Conservation (phyloP, 2,113 vertebrate genomes). For the Nibea coibor region DNA sequence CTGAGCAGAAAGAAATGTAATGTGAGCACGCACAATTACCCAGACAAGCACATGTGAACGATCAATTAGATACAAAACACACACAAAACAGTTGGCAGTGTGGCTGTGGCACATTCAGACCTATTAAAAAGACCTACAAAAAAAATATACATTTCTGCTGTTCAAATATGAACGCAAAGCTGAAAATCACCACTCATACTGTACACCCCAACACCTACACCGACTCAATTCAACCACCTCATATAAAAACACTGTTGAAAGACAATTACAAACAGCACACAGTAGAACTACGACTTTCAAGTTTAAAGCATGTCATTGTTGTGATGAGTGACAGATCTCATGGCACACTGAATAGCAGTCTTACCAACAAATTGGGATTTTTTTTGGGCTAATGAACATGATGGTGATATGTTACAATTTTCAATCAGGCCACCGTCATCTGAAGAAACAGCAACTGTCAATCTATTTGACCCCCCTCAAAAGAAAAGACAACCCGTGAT, state of each 20-base stretch:
- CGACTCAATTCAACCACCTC: neutral
- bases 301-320: too few species aligned
- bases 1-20: neutral
- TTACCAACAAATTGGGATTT: too few species aligned
- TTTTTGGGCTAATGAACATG: too few species aligned
- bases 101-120: neutral
- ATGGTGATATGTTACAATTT: too few species aligned
- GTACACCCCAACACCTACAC: neutral
- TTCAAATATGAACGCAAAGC: neutral
- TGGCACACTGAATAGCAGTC: too few species aligned
- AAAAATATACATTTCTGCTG: neutral
- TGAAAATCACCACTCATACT: neutral
- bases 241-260: neutral
- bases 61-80: slow-evolving; percentile 5
- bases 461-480: too few species aligned
- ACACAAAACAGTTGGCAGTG: neutral
- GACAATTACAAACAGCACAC: neutral
- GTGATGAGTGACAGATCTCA: neutral
- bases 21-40: slow-evolving; percentile 3
- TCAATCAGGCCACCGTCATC: too few species aligned
- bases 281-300: neutral
- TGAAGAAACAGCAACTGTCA: too few species aligned
- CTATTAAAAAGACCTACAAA: neutral
- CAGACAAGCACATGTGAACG: neutral
- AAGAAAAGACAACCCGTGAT: too few species aligned